These are phyloP conservation scores for Eristalinus aeneus DNA, from an alignment of 2,888 invertebrate genomes.

Conservation along the genomic window DNA sequence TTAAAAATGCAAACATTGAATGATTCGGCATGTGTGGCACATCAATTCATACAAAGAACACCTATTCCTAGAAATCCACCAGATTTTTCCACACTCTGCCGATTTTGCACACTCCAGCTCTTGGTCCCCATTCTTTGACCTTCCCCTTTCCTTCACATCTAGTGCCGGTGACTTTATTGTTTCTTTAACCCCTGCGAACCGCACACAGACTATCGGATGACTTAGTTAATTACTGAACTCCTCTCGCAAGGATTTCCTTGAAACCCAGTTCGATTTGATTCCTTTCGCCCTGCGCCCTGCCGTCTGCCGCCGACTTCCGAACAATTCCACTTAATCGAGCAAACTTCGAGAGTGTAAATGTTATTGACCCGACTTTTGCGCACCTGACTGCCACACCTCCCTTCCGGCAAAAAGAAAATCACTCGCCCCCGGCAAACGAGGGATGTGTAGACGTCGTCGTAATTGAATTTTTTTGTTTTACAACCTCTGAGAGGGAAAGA, in stretches of 20 bases:
- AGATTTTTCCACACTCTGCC: not conserved
- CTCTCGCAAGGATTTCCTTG: not conserved
- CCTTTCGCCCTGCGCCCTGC: not conserved
- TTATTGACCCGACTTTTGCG: not conserved
- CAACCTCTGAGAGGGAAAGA: not conserved
- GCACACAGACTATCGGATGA: not conserved
- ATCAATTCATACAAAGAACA: no score
- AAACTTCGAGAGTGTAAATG: not conserved
- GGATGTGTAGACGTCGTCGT: not conserved
- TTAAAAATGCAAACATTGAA: no score
- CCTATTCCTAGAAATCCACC: no score
- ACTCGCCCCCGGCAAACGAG: not conserved
- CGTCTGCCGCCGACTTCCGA: not conserved
- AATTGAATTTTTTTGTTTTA: slow-evolving; percentile 13
- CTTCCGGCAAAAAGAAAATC: not conserved
- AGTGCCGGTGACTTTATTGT: not conserved
- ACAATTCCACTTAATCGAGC: not conserved
- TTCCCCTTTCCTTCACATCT: not conserved
- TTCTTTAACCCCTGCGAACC: not conserved
- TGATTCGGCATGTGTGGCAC: no score
- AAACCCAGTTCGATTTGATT: not conserved
- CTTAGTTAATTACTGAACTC: not conserved
- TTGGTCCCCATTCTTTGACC: not conserved
- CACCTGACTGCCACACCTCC: not conserved
- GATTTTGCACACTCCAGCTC: not conserved